A percentile compares a stretch with the other conserved stretches of the same genome.
Conservation (phyloP, 2,888 invertebrate species). For the Nemurella pictetii region DNA sequence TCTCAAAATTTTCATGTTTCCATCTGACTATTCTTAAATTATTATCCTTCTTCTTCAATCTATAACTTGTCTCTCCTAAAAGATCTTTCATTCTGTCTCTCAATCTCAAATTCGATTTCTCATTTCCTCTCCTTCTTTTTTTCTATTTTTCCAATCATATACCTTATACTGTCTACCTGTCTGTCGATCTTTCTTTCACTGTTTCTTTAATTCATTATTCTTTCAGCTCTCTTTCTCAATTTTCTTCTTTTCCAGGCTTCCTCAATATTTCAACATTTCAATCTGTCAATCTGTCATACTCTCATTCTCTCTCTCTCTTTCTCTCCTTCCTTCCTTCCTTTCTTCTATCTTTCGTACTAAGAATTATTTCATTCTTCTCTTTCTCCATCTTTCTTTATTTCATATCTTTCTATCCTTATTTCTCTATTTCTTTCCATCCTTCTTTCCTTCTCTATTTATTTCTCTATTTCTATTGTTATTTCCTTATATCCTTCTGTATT, state of each 20-base stretch:
- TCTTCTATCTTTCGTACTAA: conserved; percentile 1
- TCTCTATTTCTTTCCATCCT: conserved; percentile 32
- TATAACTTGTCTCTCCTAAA: not conserved
- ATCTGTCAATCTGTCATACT: not conserved
- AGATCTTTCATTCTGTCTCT: conserved; percentile 16
- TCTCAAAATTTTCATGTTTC: no score
- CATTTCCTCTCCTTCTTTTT: conserved; percentile 2
- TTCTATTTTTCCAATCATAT: not conserved
- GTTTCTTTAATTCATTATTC: not conserved
- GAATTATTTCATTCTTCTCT: not conserved
- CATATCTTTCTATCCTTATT: conserved; percentile 32
- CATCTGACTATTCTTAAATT: not conserved
- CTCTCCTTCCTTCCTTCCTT: conserved; percentile 30
- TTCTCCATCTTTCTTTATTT: not conserved
- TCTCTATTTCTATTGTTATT: not conserved
- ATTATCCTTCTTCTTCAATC: not conserved
- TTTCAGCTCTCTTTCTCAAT: conserved; percentile 1
- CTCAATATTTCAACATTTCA: not conserved
- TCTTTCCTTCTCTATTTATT: not conserved
- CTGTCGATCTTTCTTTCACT: conserved; percentile 35
- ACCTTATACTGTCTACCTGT: conserved; percentile 22
- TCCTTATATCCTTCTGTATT: not conserved
- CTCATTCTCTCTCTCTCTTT: not conserved
- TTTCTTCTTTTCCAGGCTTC: not conserved
- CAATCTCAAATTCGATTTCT: conserved; percentile 5